Evolutionary conservation across 2,888 invertebrate species (phyloP).

Genomic region (Lomographa bimaculata): DNA sequence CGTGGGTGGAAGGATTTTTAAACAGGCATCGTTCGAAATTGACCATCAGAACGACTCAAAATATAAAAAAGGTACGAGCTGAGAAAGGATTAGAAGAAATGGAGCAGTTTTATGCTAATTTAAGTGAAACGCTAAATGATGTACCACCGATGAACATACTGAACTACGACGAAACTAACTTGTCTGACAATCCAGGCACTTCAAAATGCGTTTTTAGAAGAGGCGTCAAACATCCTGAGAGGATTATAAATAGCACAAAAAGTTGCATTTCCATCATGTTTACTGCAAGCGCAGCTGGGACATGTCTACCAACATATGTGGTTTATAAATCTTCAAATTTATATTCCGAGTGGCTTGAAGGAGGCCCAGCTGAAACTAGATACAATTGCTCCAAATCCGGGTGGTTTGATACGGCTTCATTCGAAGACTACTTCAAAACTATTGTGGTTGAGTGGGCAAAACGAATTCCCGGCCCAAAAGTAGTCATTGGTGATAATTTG

Average conservation of each 20-base stretch:
- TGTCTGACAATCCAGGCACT: constrained; percentile 8
- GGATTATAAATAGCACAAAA: constrained; percentile 7
- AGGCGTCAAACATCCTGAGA: constrained; percentile 13
- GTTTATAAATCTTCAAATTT: constrained; percentile 8
- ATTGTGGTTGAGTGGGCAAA: constrained; percentile 6
- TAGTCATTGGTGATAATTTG: constrained; percentile 11
- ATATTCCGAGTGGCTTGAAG: constrained; percentile 1
- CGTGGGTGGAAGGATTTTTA: constrained; percentile 10
- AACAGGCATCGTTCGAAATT: constrained; percentile 19
- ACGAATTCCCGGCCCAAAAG: constrained; percentile 7
- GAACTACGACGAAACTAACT: constrained; percentile 18
- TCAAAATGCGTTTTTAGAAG: constrained; percentile 4
- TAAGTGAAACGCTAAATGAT: constrained; percentile 1
- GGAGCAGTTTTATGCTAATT: constrained; percentile 10
- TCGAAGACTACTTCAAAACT: constrained; percentile 7
- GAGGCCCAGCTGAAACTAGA: constrained; percentile 25
- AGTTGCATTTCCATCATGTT: constrained; percentile 6
- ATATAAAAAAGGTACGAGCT: constrained; percentile 33
- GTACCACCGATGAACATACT: constrained; percentile 9
- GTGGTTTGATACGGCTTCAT: constrained; percentile 28
- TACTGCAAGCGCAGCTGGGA: constrained; percentile 2
- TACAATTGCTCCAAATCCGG: constrained; percentile 31
- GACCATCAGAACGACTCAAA: constrained; percentile 26
- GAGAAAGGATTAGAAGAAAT: constrained; percentile 32
- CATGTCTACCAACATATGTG: constrained; percentile 7